Base-by-base conservation (phyloP, 2,113 vertebrate species). In the Leptodactylus fuscus region DNA sequence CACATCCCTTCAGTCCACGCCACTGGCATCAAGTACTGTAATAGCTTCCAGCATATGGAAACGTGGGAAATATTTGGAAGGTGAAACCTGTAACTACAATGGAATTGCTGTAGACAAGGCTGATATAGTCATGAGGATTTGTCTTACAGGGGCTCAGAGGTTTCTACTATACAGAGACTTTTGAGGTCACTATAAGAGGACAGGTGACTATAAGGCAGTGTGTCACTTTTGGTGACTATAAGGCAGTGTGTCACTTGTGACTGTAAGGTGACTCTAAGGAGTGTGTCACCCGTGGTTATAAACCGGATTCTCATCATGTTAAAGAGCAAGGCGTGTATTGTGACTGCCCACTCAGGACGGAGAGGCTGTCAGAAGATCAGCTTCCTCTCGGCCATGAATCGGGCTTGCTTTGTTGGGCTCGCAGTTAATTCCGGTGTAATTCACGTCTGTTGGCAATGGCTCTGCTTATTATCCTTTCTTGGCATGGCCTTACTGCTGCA, bases 361-460 rank as follows among this genome's bases (percentile, higher is more conserved):
- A 29, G 27, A 18, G 27, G 51, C 34, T 62, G 11, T 55, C 53
- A 22, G n/a, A 46, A 65, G 32, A 80, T 18, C 34, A 24, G 20
- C 16, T 80, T 80, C 32, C 55, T 80, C 55, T 80, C 53, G 15
- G 32, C 34, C 18, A 41, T 60, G 55, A 80, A 65, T 80, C 55
- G 38, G 55, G 34, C 12, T 55, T 41, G 34, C 22, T 80, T 80
- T 62, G 51, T 62, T 80, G 44, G 78, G 16, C 55, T 79, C 36
- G 34, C 22, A 41, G 77, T 55, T 41, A 38, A 80, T 44, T 80
- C 78, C 53, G 36, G 78, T 80, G 53, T 80, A 65, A 44, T 62
- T 80, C 78, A 80, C 36, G 58, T 80, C 53, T 41, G 51, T 80
- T 80, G 77, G 77, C 77, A 62, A 13, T 38, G 16, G 51, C 2